These are phyloP conservation scores for Drosophila teissieri DNA, from an alignment of 1,140 invertebrate genomes.

Conservation along the genomic window DNA sequence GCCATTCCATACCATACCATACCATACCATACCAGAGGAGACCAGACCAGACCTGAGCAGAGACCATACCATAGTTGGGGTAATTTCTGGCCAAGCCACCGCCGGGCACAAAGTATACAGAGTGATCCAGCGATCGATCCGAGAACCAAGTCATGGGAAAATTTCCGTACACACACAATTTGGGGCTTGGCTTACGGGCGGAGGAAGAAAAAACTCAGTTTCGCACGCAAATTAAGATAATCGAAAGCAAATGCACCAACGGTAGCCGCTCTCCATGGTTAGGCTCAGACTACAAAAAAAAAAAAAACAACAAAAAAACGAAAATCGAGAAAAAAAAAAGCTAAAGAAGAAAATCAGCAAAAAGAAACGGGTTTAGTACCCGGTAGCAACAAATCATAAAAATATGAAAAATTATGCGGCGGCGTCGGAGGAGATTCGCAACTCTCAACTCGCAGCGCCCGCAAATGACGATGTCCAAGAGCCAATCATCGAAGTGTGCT, in stretches of 20 bases:
- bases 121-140: constrained; percentile 10
- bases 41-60: constrained; percentile 15
- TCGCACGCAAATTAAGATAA: constrained; percentile 85
- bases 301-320: constrained; percentile 11
- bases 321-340: constrained; percentile 14
- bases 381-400: constrained; percentile 83
- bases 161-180: constrained; percentile 83
- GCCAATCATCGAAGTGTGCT: constrained; percentile 75
- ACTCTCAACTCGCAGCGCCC: constrained; percentile 1
- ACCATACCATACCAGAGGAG: constrained; percentile 5
- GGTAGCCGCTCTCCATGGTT: constrained; percentile 77
- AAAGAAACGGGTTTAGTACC: constrained; percentile 76
- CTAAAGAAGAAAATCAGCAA: constrained; percentile 23
- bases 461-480: constrained; percentile 50
- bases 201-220: constrained; percentile 79
- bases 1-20: constrained; percentile 28
- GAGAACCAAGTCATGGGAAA: constrained; percentile 77
- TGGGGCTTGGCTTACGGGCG: constrained; percentile 78
- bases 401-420: constrained; percentile 83
- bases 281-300: constrained; percentile 47
- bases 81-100: constrained; percentile 81
- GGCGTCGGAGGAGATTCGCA: constrained; percentile 44
- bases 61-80: constrained; percentile 56
- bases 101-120: constrained; percentile 76
- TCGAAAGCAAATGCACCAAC: constrained; percentile 82